Conservation (phyloP, 2,797 vertebrate species). For the Ficedula albicollis region DNA sequence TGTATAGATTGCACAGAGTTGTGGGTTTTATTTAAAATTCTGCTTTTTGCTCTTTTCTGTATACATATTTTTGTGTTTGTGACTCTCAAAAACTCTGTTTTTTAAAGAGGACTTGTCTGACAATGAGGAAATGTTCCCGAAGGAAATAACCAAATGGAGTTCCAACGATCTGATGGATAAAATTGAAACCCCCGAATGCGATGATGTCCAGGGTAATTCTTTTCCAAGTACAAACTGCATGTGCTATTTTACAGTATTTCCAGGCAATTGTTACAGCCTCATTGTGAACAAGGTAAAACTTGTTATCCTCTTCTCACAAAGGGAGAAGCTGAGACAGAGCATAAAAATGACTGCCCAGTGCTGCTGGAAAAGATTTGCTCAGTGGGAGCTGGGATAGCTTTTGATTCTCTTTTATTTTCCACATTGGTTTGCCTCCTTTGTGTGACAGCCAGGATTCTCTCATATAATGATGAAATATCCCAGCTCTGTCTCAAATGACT, state of each 20-base stretch:
- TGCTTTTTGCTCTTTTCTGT: background rate
- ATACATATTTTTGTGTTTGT: background rate
- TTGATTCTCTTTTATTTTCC: background rate
- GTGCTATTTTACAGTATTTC: constrained; percentile 8
- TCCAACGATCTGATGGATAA: constrained; percentile 98
- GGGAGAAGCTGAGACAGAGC: background rate
- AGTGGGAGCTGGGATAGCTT: constrained; percentile 7
- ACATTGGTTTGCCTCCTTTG: background rate
- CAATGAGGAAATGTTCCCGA: constrained; percentile 88
- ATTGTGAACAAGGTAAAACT: background rate
- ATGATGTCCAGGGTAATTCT: constrained; percentile 87
- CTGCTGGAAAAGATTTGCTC: background rate
- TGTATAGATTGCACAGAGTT: background rate
- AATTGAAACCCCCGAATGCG: constrained; percentile 87
- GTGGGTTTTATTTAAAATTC: background rate
- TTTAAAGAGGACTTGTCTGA: constrained; percentile 91
- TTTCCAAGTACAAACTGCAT: background rate
- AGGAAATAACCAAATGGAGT: constrained; percentile 96
- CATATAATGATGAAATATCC: constrained; percentile 1
- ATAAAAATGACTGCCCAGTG: background rate
- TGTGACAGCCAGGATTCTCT: background rate
- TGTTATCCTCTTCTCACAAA: constrained; percentile 23
- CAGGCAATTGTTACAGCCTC: background rate
- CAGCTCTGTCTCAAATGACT: background rate
- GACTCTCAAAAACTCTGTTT: constrained; percentile 16